Evolutionary conservation across 2,113 vertebrate species (phyloP), one percentile per base, ranked within the genome.

Genomic region (Myrmophylax atrothorax): DNA sequence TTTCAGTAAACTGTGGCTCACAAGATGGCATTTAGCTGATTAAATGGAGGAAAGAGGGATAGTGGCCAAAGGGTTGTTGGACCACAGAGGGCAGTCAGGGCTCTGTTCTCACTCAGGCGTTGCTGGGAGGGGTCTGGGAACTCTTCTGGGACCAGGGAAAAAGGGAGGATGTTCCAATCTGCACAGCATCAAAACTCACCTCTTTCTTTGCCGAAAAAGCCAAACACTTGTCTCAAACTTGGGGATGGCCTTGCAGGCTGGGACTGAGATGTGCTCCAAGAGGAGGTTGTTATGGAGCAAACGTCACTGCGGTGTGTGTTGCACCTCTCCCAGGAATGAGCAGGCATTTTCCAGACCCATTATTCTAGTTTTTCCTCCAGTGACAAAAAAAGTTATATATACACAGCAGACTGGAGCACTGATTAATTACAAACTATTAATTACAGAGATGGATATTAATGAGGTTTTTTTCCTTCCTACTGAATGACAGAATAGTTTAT

Each of bases 1-100:
- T 93, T 94, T 87, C 87, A 69, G 67, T 87, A 55, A 87, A 33
- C 63, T 74, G 94, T 10, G 92, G 77, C 69, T 96, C 52, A 53
- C 52, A 17, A 56, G 70, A n/a, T 63, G 55, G 38, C 50, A 74
- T 74, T 77, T 77, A 74, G 67, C 67, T n/a, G 78, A 24, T 55
- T 55, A 68, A 89, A 64, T 72, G 44, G 66, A 80, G 64, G 19
- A 33, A 69, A 63, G 72, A 77, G 28, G 8, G 17, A 42, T 12
- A n/a, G 42, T 73, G 58, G 42, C 40, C 76, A 40, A 75, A 66
- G 52, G 22, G 15, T n/a, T 62, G 1, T 46, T 58, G 40, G 78
- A 35, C 42, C n/a, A 50, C 50, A 28, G 17, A 29, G 40, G 52
- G 11, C 47, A 68, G 47, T 60, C 53, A 5, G 78, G 47, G 38